Conservation (phyloP, 2,113 vertebrate genomes). For the Acinonyx jubatus region DNA sequence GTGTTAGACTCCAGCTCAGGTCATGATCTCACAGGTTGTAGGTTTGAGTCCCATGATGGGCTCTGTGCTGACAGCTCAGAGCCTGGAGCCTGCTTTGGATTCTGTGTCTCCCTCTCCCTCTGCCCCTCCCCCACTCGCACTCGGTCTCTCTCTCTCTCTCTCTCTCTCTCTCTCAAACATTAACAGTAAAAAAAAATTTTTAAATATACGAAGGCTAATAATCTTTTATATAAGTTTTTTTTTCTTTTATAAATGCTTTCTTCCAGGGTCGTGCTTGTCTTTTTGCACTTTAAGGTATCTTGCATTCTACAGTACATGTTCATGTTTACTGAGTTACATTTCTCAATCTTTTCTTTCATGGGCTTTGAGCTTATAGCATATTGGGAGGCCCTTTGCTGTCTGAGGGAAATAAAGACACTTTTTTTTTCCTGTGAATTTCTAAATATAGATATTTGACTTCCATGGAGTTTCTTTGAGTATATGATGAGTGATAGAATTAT, state of each 20-base stretch:
- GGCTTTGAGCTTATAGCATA: not conserved
- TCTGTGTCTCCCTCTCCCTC: no score
- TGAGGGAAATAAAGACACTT: not conserved
- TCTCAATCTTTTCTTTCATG: not conserved
- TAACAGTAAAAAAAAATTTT: no score
- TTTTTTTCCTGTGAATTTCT: not conserved
- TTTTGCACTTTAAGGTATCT: not conserved
- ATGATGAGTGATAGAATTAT: not conserved
- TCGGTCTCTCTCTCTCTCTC: no score
- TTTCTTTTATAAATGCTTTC: not conserved
- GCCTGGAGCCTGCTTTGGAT: no score
- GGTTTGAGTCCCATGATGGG: no score
- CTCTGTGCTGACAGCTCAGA: no score
- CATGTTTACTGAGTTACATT: not conserved
- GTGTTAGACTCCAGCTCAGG: no score
- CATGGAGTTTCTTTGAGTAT: not conserved
- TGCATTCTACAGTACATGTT: not conserved
- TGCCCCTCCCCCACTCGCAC: no score
- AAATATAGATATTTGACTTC: not conserved
- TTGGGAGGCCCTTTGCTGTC: not conserved
- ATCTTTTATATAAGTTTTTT: not conserved
- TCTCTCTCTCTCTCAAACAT: no score
- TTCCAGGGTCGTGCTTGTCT: not conserved
- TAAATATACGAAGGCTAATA: not conserved
- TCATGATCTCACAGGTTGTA: no score